A percentile compares a stretch with the other conserved stretches of the same genome.
These are phyloP conservation scores for Icerya purchasi DNA, from an alignment of 2,888 invertebrate genomes.

Conservation along the genomic window DNA sequence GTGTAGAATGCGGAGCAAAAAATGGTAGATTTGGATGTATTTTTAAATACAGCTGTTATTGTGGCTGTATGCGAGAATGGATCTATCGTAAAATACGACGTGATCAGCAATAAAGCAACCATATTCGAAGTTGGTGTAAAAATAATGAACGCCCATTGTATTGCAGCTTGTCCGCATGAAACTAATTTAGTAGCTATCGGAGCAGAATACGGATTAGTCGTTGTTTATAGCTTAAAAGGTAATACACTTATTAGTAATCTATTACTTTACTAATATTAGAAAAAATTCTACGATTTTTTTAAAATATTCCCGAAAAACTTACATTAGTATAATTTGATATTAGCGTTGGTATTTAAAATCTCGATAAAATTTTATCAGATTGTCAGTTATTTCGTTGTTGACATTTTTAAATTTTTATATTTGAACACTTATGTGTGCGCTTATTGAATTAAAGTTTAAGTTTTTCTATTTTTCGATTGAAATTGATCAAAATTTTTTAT, in stretches of 20 bases:
- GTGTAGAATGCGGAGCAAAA: constrained; percentile 1
- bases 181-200: constrained; percentile 35
- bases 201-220: constrained; percentile 30
- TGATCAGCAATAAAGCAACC: constrained; percentile 22
- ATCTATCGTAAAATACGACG: constrained; percentile 28
- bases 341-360: no score
- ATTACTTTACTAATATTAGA: background rate
- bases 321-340: no score
- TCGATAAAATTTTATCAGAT: no score
- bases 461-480: no score
- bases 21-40: constrained; percentile 9
- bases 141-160: constrained; percentile 28
- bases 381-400: no score
- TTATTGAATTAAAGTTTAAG: no score
- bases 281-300: no score
- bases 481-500: no score
- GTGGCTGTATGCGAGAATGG: constrained; percentile 30
- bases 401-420: no score
- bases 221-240: constrained; percentile 30
- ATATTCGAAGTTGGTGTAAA: constrained; percentile 25
- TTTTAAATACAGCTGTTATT: constrained; percentile 21
- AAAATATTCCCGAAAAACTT: no score
- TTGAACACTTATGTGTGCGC: no score
- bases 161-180: constrained; percentile 36
- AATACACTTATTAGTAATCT: constrained; percentile 17